Percentiles rank a stretch among this genome's conserved stretches.
These are phyloP conservation scores for Cataglyphis rosenhaueri DNA, from an alignment of 2,888 invertebrate genomes.

Conservation along the genomic window DNA sequence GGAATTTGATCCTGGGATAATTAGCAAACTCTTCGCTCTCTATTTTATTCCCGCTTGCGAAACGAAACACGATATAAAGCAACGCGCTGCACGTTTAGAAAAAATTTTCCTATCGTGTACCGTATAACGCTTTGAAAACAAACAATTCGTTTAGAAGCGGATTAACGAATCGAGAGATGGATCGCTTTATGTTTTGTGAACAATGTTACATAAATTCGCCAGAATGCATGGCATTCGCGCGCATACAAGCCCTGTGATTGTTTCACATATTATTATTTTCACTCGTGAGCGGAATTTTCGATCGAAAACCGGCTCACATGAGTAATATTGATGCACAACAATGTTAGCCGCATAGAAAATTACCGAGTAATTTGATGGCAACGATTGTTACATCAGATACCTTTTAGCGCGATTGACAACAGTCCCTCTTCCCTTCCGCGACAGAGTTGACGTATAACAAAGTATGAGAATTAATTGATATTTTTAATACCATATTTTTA, in stretches of 20 bases:
- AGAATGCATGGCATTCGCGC: conserved; percentile 7
- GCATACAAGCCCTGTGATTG: background rate
- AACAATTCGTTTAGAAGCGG: conserved; percentile 12
- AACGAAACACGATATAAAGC: background rate
- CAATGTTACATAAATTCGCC: conserved; percentile 14
- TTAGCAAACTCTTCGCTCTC: background rate
- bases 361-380: conserved; percentile 8
- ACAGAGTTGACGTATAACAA: background rate
- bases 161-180: background rate
- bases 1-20: conserved; percentile 21
- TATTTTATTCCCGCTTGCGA: background rate
- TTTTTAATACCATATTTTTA: no score
- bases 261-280: conserved; percentile 42
- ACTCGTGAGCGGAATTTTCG: background rate
- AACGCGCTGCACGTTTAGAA: background rate
- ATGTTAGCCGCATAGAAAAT: background rate
- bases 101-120: background rate
- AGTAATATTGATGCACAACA: conserved; percentile 15
- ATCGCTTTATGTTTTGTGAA: background rate
- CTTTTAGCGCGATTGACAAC: conserved; percentile 5
- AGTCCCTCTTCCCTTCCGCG: background rate
- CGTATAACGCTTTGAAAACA: background rate
- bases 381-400: conserved; percentile 15
- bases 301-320: background rate
- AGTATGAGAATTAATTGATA: conserved; percentile 24